Evolutionary conservation across 2,113 vertebrate genomes (phyloP).

Genomic region (Hucho hucho): DNA sequence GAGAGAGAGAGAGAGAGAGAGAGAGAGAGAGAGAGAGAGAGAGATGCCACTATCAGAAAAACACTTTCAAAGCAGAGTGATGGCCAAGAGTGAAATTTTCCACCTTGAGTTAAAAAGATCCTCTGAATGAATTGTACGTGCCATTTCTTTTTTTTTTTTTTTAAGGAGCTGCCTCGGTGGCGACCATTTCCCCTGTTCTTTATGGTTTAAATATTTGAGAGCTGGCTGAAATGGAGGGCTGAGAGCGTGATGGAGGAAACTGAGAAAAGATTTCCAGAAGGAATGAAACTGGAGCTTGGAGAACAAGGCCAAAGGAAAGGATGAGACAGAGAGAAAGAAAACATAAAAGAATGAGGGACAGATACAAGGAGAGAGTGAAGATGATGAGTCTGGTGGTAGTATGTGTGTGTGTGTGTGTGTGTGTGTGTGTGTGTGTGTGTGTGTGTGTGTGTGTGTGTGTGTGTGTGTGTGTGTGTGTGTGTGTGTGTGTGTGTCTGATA

Average conservation of each 20-base stretch:
- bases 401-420: conserved; percentile 3
- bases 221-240: conserved; percentile 20
- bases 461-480: no score
- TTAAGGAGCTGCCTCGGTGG: conserved; percentile 27
- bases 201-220: conserved; percentile 58
- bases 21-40: no score
- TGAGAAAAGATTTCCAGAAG: conserved; percentile 45
- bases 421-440: conserved; percentile 10
- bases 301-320: conserved; percentile 15
- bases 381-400: not conserved
- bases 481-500: no score
- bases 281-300: conserved; percentile 30
- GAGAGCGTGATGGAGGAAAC: conserved; percentile 18
- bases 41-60: conserved; percentile 11
- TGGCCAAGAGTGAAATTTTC: conserved; percentile 41
- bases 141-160: conserved; percentile 31
- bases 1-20: no score
- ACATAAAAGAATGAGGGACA: not conserved
- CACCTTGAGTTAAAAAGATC: conserved; percentile 24
- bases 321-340: not conserved
- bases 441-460: not conserved
- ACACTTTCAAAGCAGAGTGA: conserved; percentile 34
- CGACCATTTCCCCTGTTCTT: conserved; percentile 39
- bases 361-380: not conserved
- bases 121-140: conserved; percentile 50